These are phyloP conservation scores for Oxyteleia sp. DNA, from an alignment of 2,888 invertebrate genomes.

Conservation along the genomic window DNA sequence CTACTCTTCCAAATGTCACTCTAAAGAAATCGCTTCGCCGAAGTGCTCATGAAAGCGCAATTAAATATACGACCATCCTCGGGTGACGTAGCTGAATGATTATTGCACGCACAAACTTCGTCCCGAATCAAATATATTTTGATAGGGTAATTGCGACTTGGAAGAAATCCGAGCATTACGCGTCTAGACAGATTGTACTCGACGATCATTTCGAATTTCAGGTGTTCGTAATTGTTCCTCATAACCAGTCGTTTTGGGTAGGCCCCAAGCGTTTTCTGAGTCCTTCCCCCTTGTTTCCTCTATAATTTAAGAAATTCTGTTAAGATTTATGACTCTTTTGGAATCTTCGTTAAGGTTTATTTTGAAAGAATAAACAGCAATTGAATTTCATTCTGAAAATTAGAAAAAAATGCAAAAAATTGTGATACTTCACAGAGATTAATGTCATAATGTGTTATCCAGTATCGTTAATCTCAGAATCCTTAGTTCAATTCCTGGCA, in stretches of 20 bases:
- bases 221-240: constrained; percentile 84
- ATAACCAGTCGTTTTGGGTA: constrained; percentile 75
- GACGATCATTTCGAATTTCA: constrained; percentile 82
- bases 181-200: constrained; percentile 81
- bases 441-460: too few species aligned
- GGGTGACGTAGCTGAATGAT: constrained; percentile 26
- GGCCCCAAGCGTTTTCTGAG: constrained; percentile 76
- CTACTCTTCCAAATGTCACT: constrained; percentile 14
- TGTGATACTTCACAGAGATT: too few species aligned
- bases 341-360: background rate
- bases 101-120: constrained; percentile 37
- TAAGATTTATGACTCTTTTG: constrained; percentile 80
- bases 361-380: too few species aligned
- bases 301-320: constrained; percentile 84
- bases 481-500: too few species aligned
- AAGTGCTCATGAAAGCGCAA: constrained; percentile 22
- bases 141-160: constrained; percentile 82
- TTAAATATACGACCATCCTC: constrained; percentile 37
- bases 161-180: constrained; percentile 54
- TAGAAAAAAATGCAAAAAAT: too few species aligned
- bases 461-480: too few species aligned
- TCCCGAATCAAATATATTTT: constrained; percentile 72
- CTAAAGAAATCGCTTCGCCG: background rate
- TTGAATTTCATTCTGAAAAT: too few species aligned
- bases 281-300: constrained; percentile 80